Percentiles rank a stretch among this genome's conserved stretches.
phyloP scores from a whole-genome alignment of 2,888 invertebrate genomes.

The Clusia tigrina region DNA sequence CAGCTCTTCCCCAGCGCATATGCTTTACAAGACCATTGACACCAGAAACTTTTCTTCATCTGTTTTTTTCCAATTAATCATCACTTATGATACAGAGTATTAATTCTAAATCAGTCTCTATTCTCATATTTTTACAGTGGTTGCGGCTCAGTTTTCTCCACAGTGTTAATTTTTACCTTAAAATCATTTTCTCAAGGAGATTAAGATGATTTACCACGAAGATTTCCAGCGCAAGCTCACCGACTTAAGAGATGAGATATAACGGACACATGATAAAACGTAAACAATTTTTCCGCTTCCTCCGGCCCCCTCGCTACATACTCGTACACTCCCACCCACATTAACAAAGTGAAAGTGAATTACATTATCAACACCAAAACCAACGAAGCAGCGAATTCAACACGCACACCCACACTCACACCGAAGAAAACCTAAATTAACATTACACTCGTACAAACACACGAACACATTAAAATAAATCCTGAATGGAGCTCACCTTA shows the following conservation, averaged over 20 bases:
- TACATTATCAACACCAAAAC: slow-evolving; percentile 43
- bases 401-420: slow-evolving; percentile 12
- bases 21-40: no score
- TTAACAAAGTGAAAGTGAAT: slow-evolving; percentile 32
- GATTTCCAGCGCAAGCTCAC: background rate
- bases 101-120: no score
- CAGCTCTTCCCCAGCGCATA: no score
- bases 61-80: no score
- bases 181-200: background rate
- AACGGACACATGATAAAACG: slow-evolving; percentile 8
- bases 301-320: background rate
- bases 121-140: no score
- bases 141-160: background rate
- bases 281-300: slow-evolving; percentile 8
- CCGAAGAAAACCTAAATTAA: no score
- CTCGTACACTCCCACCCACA: background rate
- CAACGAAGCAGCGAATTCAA: background rate
- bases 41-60: no score
- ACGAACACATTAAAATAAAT: slow-evolving; percentile 47
- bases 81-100: no score
- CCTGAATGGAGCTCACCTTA: slow-evolving; percentile 48
- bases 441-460: slow-evolving; percentile 10
- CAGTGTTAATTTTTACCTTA: background rate
- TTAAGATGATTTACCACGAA: slow-evolving; percentile 12
- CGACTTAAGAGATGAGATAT: background rate